These are phyloP conservation scores for Leptopilina clavipes DNA, from an alignment of 1,140 invertebrate species.

Conservation along the genomic window DNA sequence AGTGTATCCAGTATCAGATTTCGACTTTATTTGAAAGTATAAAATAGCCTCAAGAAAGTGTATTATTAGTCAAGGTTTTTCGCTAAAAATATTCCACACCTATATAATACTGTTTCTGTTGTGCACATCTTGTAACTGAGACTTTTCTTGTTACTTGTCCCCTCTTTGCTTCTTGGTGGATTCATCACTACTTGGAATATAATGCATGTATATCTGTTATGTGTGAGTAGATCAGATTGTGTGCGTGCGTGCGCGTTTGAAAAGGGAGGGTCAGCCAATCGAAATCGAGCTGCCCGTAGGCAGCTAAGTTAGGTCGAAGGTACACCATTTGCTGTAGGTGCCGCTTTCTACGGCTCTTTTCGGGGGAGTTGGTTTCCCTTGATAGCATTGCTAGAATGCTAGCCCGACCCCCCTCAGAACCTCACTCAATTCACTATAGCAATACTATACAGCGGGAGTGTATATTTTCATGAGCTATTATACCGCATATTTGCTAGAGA, in stretches of 20 bases:
- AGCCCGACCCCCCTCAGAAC: constrained; percentile 20
- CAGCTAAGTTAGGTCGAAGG: constrained; percentile 30
- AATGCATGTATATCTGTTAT: neutral
- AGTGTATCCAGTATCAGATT: too few species aligned
- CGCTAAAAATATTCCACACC: neutral
- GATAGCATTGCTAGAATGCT: constrained; percentile 34
- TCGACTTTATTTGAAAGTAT: neutral
- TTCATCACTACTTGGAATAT: constrained; percentile 30
- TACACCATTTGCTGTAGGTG: constrained; percentile 34
- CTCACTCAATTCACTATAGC: constrained; percentile 22
- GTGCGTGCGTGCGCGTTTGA: constrained; percentile 31
- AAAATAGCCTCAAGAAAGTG: neutral
- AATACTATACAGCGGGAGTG: neutral
- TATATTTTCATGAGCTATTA: neutral
- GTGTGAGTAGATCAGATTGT: constrained; percentile 7
- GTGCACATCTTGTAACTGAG: constrained; percentile 9
- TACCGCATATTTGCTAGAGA: constrained; percentile 3
- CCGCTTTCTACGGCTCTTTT: constrained; percentile 33
- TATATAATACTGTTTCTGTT: neutral
- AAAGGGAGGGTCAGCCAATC: constrained; percentile 33
- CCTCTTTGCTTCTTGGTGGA: constrained; percentile 24
- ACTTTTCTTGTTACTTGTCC: constrained; percentile 31
- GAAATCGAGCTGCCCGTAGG: constrained; percentile 29
- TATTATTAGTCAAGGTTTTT: neutral
- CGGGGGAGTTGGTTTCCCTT: constrained; percentile 30